phyloP scores from a whole-genome alignment of 2,888 invertebrate genomes.

The Belgica antarctica region DNA sequence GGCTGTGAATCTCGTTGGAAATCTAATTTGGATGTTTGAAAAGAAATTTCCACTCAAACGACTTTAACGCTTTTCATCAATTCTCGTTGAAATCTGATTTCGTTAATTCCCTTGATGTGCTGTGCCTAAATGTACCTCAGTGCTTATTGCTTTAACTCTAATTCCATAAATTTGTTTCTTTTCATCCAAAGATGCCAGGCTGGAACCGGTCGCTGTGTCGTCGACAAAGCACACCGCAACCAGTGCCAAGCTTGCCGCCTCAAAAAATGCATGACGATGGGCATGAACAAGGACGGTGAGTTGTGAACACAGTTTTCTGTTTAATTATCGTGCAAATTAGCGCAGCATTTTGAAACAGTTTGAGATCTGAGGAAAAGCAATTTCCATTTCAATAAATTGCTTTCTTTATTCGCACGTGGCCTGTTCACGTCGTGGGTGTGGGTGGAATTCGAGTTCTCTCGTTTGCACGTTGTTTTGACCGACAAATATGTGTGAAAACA shows the following conservation, averaged over 20 bases:
- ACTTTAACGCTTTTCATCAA: slow-evolving; percentile 6
- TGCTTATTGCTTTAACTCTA: too few relatives aligned
- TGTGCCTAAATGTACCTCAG: background rate
- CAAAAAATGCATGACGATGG: slow-evolving; percentile 97
- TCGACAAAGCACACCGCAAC: slow-evolving; percentile 98
- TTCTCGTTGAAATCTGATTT: background rate
- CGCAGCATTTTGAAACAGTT: background rate
- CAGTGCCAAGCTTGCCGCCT: slow-evolving; percentile 98
- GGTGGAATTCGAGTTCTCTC: background rate
- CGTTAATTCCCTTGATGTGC: background rate
- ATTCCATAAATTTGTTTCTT: too few relatives aligned
- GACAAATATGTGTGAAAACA: background rate
- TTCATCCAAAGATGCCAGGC: slow-evolving; percentile 84
- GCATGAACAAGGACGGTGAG: slow-evolving; percentile 99
- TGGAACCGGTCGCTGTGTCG: slow-evolving; percentile 94
- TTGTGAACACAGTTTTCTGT: slow-evolving; percentile 46
- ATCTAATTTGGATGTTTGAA: slow-evolving; percentile 6
- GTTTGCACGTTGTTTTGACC: slow-evolving; percentile 2
- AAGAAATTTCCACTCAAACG: slow-evolving; percentile 29
- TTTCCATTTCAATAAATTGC: background rate
- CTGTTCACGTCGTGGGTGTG: background rate
- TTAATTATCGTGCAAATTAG: background rate
- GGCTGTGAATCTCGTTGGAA: background rate
- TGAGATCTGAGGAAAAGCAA: background rate
- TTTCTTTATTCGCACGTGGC: slow-evolving; percentile 2